Evolutionary conservation across 2,113 vertebrate genomes (phyloP).

Genomic region (Sphyrna mokarran): DNA sequence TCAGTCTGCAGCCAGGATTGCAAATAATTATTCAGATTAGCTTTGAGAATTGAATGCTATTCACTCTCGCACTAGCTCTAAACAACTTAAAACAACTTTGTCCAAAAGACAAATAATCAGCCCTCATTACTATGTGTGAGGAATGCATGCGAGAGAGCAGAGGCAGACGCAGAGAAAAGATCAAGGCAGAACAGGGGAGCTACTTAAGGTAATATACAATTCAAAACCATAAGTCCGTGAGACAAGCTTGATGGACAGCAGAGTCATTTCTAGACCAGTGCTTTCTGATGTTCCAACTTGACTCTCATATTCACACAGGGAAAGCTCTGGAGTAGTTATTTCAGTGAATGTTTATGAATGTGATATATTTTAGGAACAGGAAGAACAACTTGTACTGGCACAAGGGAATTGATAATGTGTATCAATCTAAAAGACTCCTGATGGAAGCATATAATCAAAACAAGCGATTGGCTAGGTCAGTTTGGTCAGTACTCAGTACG

Average conservation of each 20-base stretch:
- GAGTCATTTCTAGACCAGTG: background rate
- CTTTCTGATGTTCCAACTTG: background rate
- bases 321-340: background rate
- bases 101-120: background rate
- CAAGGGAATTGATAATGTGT: slow-evolving; percentile 10
- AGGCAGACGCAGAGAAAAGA: background rate
- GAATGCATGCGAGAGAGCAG: background rate
- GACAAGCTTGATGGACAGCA: background rate
- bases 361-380: background rate
- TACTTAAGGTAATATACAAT: background rate
- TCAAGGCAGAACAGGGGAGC: background rate
- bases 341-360: background rate
- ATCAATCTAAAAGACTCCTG: background rate
- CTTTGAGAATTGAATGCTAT: background rate
- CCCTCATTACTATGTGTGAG: background rate
- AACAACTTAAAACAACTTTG: background rate
- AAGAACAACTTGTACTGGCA: background rate
- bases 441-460: background rate
- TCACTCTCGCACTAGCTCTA: background rate
- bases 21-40: background rate
- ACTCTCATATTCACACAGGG: background rate
- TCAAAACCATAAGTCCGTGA: background rate
- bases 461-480: background rate
- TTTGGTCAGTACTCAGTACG: background rate
- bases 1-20: background rate